phyloP scores from a whole-genome alignment of 2,888 invertebrate genomes.

The Osedax frankpressi region DNA sequence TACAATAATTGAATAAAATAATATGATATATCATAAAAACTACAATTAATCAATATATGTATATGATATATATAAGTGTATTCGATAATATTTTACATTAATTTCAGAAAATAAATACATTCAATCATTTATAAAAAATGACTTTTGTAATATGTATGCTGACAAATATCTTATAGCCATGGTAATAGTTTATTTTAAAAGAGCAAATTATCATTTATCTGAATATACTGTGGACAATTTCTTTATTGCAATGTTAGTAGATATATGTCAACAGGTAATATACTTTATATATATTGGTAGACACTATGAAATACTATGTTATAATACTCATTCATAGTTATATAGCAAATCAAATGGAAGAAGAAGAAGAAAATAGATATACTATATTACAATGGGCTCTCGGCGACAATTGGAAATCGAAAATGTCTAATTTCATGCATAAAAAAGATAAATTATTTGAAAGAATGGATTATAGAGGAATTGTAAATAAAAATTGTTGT shows the following conservation, averaged over 20 bases:
- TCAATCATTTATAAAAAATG: not conserved
- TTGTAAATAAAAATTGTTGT: constrained; percentile 50
- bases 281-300: not conserved
- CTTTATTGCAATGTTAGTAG: constrained; percentile 52
- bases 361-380: constrained; percentile 50
- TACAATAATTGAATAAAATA: no score
- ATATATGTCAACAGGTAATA: not conserved
- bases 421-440: constrained; percentile 36
- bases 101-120: not conserved
- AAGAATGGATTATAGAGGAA: constrained; percentile 48
- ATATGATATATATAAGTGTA: no score
- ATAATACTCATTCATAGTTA: constrained; percentile 40
- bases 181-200: constrained; percentile 52
- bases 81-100: no score
- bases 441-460: constrained; percentile 45
- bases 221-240: constrained; percentile 51
- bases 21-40: no score
- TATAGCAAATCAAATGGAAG: constrained; percentile 54
- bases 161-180: constrained; percentile 50
- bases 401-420: constrained; percentile 40
- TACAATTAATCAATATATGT: no score
- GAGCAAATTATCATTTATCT: constrained; percentile 47
- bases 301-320: not conserved
- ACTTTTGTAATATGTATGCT: not conserved
- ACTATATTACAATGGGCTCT: constrained; percentile 49